Conservation (phyloP, 2,888 invertebrate genomes). For the Artemia sinica region DNA sequence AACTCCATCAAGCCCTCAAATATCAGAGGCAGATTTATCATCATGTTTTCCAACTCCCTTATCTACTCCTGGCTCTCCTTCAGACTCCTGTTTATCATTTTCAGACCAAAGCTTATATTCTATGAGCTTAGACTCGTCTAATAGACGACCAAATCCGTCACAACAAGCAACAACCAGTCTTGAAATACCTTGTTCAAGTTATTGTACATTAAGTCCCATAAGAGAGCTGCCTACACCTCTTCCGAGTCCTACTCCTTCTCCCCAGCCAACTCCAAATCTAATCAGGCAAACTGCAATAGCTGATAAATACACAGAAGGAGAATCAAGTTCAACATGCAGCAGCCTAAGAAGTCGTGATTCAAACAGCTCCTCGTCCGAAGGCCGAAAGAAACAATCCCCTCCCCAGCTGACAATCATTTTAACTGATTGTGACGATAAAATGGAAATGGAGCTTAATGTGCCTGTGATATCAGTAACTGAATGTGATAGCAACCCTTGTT, state of each 20-base stretch:
- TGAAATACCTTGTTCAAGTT: conserved; percentile 48
- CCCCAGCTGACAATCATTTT: conserved; percentile 28
- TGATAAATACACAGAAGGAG: neutral
- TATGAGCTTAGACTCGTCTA: neutral
- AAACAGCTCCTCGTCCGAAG: conserved; percentile 31
- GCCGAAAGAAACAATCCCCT: conserved; percentile 27
- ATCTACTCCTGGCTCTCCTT: conserved; percentile 42
- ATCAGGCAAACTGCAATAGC: neutral
- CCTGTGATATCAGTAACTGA: conserved; percentile 3
- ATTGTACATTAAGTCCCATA: conserved; percentile 59
- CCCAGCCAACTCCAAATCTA: conserved; percentile 43
- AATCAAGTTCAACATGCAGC: conserved; percentile 23
- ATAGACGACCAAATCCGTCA: neutral
- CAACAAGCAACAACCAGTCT: conserved; percentile 30
- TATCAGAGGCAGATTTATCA: conserved; percentile 19
- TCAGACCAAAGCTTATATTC: conserved; percentile 21
- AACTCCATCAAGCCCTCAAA: conserved; percentile 52
- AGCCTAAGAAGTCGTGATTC: conserved; percentile 29
- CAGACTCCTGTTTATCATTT: conserved; percentile 50
- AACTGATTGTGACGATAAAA: conserved; percentile 10
- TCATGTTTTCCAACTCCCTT: conserved; percentile 28
- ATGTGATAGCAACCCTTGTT: conserved; percentile 4
- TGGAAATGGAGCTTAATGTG: neutral
- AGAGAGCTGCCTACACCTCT: conserved; percentile 46
- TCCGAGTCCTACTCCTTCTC: conserved; percentile 47